A percentile compares a stretch with the other conserved stretches of the same genome.
phyloP scores from a whole-genome alignment of 2,797 vertebrate genomes.

The Hyperoplus immaculatus region DNA sequence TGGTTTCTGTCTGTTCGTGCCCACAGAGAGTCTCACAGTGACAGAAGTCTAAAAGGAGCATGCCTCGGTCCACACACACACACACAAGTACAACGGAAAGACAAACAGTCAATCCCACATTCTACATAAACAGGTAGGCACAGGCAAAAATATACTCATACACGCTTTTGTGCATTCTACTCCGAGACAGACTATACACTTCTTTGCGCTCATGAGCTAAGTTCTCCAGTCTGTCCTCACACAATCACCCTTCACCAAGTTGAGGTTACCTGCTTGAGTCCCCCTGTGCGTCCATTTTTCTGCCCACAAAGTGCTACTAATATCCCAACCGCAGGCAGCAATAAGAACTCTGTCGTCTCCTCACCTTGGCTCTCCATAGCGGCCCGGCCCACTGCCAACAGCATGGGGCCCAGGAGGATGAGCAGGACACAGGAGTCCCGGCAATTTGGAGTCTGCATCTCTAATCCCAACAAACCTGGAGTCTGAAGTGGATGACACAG shows the following conservation, averaged over 20 bases:
- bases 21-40: neutral
- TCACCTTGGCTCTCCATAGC: constrained; percentile 81
- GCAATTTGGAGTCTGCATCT: constrained; percentile 72
- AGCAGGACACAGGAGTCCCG: constrained; percentile 61
- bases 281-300: constrained; percentile 39
- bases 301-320: constrained; percentile 63
- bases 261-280: constrained; percentile 63
- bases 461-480: constrained; percentile 66
- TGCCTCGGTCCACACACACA: constrained; percentile 15
- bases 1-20: constrained; percentile 38
- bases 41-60: constrained; percentile 30
- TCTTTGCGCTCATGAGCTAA: constrained; percentile 13
- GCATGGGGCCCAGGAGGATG: constrained; percentile 73
- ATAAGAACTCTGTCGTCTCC: constrained; percentile 62
- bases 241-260: constrained; percentile 37
- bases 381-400: constrained; percentile 62
- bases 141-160: constrained; percentile 58
- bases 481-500: constrained; percentile 60
- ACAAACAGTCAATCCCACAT: constrained; percentile 60
- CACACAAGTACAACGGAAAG: constrained; percentile 59
- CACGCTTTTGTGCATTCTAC: constrained; percentile 45
- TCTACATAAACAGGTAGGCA: constrained; percentile 56
- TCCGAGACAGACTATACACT: constrained; percentile 46
- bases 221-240: constrained; percentile 36
- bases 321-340: constrained; percentile 55